These are phyloP conservation scores for Cosmia trapezina DNA, from an alignment of 2,888 invertebrate species.

Conservation along the genomic window DNA sequence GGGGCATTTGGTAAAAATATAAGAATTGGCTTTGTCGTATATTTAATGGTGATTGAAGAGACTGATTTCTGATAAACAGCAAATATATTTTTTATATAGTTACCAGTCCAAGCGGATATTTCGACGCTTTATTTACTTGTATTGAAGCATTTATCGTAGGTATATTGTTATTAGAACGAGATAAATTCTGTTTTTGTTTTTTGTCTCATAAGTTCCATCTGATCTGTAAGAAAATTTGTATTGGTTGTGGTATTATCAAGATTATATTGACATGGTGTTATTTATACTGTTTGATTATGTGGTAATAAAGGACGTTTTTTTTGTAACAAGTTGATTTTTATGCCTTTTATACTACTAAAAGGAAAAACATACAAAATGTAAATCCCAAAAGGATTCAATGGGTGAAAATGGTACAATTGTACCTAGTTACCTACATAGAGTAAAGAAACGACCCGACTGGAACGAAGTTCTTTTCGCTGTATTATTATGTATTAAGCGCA, in stretches of 20 bases:
- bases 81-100: constrained; percentile 15
- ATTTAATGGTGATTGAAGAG: constrained; percentile 2
- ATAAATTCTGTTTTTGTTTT: constrained; percentile 2
- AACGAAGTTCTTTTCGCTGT: too few species aligned
- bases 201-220: constrained; percentile 3
- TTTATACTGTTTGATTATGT: constrained; percentile 3
- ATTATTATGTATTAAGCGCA: too few species aligned
- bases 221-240: neutral
- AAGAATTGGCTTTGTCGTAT: neutral
- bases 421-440: too few species aligned
- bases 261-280: constrained; percentile 15
- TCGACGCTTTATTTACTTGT: neutral
- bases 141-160: constrained; percentile 25
- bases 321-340: neutral
- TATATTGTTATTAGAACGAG: constrained; percentile 10
- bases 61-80: constrained; percentile 17
- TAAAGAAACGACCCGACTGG: too few species aligned
- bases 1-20: neutral
- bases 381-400: neutral
- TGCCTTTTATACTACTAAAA: neutral
- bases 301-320: constrained; percentile 36
- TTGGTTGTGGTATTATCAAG: constrained; percentile 34
- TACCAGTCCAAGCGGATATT: constrained; percentile 16
- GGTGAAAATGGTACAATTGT: neutral
- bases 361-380: neutral